Evolutionary conservation across 2,797 vertebrate genomes (phyloP).

Genomic region (Macrochelys suwanniensis): DNA sequence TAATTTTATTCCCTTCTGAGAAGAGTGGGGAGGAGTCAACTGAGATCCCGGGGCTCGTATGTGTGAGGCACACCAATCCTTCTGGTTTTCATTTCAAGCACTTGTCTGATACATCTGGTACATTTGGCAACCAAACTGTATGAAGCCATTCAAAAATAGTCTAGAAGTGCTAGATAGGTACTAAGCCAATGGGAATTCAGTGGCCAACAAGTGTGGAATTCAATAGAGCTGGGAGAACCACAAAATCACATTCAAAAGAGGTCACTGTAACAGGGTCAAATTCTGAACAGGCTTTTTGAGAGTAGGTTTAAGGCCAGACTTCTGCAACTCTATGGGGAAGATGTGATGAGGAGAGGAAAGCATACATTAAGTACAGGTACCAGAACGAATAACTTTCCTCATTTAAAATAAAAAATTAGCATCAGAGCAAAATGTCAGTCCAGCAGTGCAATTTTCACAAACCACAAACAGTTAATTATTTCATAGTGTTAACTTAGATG

Average conservation of each 20-base stretch:
- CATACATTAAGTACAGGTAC: not conserved
- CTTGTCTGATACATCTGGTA: rapidly evolving
- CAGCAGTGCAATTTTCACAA: not conserved
- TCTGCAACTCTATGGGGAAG: not conserved
- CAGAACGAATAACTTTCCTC: not conserved
- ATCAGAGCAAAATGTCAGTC: not conserved
- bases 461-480: not conserved
- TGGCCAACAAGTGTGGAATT: not conserved
- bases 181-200: not conserved
- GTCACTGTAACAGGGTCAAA: not conserved
- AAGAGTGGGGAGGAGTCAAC: not conserved
- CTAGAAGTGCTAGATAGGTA: not conserved
- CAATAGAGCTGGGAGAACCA: not conserved
- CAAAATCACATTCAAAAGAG: not conserved
- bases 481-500: not conserved
- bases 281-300: not conserved
- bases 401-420: not conserved
- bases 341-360: not conserved
- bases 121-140: not conserved
- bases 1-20: not conserved
- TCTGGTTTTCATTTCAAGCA: not conserved
- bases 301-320: not conserved
- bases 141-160: not conserved
- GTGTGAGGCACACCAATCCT: not conserved
- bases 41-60: not conserved